Base-by-base conservation (phyloP, 1,140 invertebrate genomes). In the Camponotus pennsylvanicus region DNA sequence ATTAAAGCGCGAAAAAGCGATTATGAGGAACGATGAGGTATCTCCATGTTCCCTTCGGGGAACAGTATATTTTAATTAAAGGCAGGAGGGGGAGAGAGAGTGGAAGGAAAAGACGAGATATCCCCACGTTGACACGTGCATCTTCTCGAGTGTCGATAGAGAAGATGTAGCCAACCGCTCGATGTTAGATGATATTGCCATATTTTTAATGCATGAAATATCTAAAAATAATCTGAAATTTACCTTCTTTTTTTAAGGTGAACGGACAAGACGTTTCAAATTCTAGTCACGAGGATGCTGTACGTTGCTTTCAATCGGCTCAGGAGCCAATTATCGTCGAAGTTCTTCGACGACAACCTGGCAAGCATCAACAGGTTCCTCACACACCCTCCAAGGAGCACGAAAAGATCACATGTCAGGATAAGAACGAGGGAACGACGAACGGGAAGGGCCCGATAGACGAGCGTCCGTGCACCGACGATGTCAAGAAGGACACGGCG, bases 281-380 rank as follows among this genome's bases (percentile, higher is more conserved):
- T 89, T 96, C 96, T 92, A 96, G 96, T 78, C 97, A 97, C 94
- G 96, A 97, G 92, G 97, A 97, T 92, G 97, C 97, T 52, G 96
- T 97, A 82, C 96, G 96, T 91, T 96, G 96, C 89, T 97, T 97
- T 94, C 96, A 97, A 87, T 96, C 96, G 86, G 97, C 97, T 15
- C 95, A 97, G 89, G 97, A 97, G 92, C 97, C 97, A 69, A 97
- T 97, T 90, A 95, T 97, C 80, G 97, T 97, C 45, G 97, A 97
- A 94, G 96, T 97, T 34, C 94, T 97, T 52, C 95, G 97, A 73
- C 95, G 96, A 45, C 93, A 95, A 34, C 91, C 94, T 15, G 86
- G 88, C 82, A 13, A 18, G 15, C 83, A 85, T n/a, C 92, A 93
- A 86, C 86, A 91, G 79, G 88, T 88, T 57, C 77, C 86, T 89